Evolutionary conservation across 2,113 vertebrate species (phyloP).

Genomic region (Lates calcarifer): DNA sequence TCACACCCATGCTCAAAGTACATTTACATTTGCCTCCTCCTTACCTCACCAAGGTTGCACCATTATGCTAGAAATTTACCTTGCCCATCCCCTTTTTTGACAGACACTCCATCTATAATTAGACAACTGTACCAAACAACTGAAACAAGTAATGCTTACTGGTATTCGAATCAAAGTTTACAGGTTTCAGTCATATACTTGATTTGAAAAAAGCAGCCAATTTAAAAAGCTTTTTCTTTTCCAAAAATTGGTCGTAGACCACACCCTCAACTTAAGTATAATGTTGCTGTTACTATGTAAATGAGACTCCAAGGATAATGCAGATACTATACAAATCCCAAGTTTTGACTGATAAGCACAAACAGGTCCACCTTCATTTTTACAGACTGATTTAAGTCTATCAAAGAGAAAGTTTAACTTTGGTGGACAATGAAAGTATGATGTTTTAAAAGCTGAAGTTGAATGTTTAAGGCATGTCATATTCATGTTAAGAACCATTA

Average conservation of each 20-base stretch:
- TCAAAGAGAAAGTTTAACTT: background rate
- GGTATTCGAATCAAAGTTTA: background rate
- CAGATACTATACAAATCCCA: background rate
- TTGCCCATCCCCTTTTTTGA: background rate
- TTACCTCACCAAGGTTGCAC: background rate
- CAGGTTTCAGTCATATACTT: background rate
- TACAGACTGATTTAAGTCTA: background rate
- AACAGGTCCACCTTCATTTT: background rate
- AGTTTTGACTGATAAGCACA: background rate
- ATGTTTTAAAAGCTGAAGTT: background rate
- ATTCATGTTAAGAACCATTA: background rate
- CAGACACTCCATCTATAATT: background rate
- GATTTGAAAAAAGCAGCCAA: background rate
- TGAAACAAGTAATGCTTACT: background rate
- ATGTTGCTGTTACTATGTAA: background rate
- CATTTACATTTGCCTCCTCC: background rate
- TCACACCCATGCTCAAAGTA: slow-evolving; percentile 24
- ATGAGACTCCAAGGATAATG: background rate
- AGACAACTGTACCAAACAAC: background rate
- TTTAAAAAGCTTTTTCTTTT: background rate
- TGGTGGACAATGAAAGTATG: background rate
- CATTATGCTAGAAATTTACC: background rate
- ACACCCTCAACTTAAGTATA: background rate
- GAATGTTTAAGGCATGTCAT: background rate
- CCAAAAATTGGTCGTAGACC: background rate